These are phyloP conservation scores for Apostichopus californicus DNA, from an alignment of 35 echinoderm and acorn worm species.

Conservation along the genomic window DNA sequence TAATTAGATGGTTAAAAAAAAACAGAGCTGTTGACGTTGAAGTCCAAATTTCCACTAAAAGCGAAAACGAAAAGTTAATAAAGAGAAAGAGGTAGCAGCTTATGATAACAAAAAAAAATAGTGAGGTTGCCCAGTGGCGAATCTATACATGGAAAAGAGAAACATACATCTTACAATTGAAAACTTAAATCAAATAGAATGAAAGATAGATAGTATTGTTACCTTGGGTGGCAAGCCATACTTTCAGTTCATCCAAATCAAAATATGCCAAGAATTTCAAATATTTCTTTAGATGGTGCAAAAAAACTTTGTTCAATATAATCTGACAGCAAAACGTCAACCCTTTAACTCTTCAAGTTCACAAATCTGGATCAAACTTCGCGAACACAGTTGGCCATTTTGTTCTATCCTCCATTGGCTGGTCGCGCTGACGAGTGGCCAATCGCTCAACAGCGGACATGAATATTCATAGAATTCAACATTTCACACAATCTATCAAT, in stretches of 20 bases:
- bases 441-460: not conserved
- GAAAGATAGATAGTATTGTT: not conserved
- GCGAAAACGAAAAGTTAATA: constrained; percentile 48
- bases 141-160: not conserved
- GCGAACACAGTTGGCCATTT: not conserved
- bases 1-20: not conserved
- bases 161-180: not conserved
- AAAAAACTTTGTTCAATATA: not conserved
- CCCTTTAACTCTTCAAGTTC: not conserved
- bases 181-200: not conserved
- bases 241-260: constrained; percentile 18
- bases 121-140: constrained; percentile 4
- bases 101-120: constrained; percentile 45
- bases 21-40: constrained; percentile 42
- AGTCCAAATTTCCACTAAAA: constrained; percentile 43
- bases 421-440: not conserved
- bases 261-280: constrained; percentile 30
- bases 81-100: constrained; percentile 37
- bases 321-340: not conserved
- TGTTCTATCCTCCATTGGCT: not conserved
- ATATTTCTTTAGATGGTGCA: not conserved
- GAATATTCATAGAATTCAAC: not conserved
- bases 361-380: not conserved
- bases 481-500: too few relatives aligned
- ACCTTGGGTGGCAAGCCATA: constrained; percentile 40